Evolutionary conservation across 1,140 invertebrate genomes (phyloP), one percentile per base, ranked within the genome.

Genomic region (Potamilus streckersoni): DNA sequence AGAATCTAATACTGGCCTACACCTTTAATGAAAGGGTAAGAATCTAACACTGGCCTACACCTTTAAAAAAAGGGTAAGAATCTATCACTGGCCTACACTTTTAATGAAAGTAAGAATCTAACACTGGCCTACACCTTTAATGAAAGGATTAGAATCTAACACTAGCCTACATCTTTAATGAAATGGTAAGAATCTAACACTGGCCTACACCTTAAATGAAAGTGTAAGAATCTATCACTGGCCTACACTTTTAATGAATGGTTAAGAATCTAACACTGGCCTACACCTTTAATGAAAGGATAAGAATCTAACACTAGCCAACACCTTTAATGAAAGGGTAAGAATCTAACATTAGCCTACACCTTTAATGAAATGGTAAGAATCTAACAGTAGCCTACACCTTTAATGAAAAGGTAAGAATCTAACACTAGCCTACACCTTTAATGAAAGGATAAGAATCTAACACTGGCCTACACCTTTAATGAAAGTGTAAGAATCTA

Each of bases 131-230:
- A 23, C 23, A 23, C 23, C 23, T 23, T 23, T 23, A 23, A 23
- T 86, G 27, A 79, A 71, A 71, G 81, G 82, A 87, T 88, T 73
- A 78, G 80, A 73, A 23, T 19, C n/a, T 17, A 59, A 49, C 38
- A 49, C 27, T 31, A 2, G 23, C 23, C 23, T 23, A 23, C 23
- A 23, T 2, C 23, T 23, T 23, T 23, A 23, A 23, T 86, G 27
- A 79, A 71, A 71, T 80, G 82, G 87, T 88, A 74, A 78, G 80
- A 73, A 23, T 19, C n/a, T 17, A 59, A 49, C 6, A 49, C 27
- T 31, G 27, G 23, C 23, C 23, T 23, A 23, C 23, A 23, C 23
- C 23, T 23, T 23, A 1, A 23, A 23, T 86, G 27, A 79, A 71
- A 71, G 80, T 82, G 87, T 88, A 74, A 78, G 80, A 73, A 23